Percentiles rank a stretch among this genome's conserved stretches.
These are phyloP conservation scores for Pammene fasciana DNA, from an alignment of 2,888 invertebrate genomes.

Conservation along the genomic window DNA sequence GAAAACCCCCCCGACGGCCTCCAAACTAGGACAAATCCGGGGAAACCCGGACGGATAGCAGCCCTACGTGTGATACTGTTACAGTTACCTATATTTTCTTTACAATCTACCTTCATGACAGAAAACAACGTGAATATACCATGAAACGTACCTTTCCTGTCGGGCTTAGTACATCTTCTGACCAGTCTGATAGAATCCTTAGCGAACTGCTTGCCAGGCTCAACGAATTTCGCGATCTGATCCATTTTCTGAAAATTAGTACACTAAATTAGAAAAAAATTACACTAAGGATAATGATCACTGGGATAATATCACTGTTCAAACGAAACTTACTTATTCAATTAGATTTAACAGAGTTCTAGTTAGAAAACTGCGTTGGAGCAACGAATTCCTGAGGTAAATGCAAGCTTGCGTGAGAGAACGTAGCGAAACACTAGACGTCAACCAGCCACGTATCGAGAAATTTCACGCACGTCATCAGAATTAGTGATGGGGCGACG, in stretches of 20 bases:
- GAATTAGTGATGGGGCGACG: constrained; percentile 32
- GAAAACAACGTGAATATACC: constrained; percentile 12
- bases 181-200: constrained; percentile 99
- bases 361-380: constrained; percentile 40
- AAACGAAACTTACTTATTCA: constrained; percentile 40
- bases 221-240: constrained; percentile 96
- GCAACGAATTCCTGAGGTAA: constrained; percentile 20
- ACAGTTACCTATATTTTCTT: constrained; percentile 12
- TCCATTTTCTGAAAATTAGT: constrained; percentile 89
- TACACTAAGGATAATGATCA: constrained; percentile 6
- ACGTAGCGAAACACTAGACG: constrained; percentile 63
- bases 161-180: constrained; percentile 99
- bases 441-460: constrained; percentile 82
- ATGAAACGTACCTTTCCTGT: constrained; percentile 91
- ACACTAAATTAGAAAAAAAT: constrained; percentile 22
- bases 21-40: no score
- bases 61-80: constrained; percentile 1
- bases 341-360: constrained; percentile 40
- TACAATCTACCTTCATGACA: constrained; percentile 17
- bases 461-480: constrained; percentile 74
- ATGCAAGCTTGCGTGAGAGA: constrained; percentile 46
- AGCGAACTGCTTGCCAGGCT: constrained; percentile 97
- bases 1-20: no score
- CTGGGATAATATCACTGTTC: constrained; percentile 9
- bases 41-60: no score